Evolutionary conservation across 2,797 vertebrate species (phyloP).

Genomic region (Pteronotus mesoamericanus): DNA sequence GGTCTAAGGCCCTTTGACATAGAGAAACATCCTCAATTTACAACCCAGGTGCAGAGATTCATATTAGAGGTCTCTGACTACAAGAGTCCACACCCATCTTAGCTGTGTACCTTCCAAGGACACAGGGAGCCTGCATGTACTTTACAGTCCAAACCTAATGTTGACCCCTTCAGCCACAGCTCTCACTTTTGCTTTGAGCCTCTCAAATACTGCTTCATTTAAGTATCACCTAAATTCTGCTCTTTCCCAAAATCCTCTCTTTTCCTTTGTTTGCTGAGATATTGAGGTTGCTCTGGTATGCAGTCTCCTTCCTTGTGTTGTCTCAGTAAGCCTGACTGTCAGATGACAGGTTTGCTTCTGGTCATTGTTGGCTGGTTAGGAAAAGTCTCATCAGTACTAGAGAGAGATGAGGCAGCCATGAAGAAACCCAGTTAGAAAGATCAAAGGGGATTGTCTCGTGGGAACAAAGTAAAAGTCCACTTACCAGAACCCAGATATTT

Average conservation of each 20-base stretch:
- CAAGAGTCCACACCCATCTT: not conserved
- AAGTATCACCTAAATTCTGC: not conserved
- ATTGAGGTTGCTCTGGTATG: rapidly evolving
- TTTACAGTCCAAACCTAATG: not conserved
- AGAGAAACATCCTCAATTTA: not conserved
- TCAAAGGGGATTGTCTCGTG: not conserved
- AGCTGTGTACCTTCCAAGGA: not conserved
- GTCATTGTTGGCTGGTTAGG: not conserved
- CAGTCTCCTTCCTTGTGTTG: not conserved
- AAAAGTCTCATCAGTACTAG: not conserved
- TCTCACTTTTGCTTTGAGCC: not conserved
- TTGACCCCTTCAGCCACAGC: not conserved
- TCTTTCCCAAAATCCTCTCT: not conserved
- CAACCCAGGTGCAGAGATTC: not conserved
- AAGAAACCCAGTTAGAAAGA: not conserved
- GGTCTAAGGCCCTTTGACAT: not conserved
- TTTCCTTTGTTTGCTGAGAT: not conserved
- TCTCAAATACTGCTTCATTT: not conserved
- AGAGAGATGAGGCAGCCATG: not conserved
- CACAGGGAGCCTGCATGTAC: not conserved
- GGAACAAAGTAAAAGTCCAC: not conserved
- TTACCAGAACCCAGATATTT: not conserved
- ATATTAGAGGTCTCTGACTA: not conserved
- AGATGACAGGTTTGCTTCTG: not conserved
- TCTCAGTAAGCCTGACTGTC: not conserved